These are phyloP conservation scores for Steinernema carpocapsae DNA, from an alignment of 2,888 invertebrate species.

Conservation along the genomic window DNA sequence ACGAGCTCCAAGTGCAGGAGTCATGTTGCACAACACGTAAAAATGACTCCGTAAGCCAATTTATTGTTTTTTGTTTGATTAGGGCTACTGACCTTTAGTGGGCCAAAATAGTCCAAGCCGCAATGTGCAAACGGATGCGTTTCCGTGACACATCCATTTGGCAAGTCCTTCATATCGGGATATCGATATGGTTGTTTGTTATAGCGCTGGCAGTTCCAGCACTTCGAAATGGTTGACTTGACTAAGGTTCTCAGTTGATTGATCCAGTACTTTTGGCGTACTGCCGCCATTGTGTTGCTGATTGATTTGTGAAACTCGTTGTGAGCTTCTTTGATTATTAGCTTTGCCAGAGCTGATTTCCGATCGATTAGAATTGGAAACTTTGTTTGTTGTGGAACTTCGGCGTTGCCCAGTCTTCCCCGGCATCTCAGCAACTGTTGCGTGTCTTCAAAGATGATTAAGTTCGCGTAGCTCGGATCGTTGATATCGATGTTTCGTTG, in stretches of 20 bases:
- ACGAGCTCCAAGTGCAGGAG: slow-evolving; percentile 38
- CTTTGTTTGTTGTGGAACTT: not conserved
- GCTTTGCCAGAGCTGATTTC: too few species aligned
- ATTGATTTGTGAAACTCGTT: too few species aligned
- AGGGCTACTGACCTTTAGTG: not conserved
- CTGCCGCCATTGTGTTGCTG: not conserved
- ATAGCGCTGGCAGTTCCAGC: not conserved
- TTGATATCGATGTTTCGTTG: not conserved
- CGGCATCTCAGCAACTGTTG: not conserved
- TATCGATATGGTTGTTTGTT: not conserved
- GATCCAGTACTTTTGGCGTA: not conserved
- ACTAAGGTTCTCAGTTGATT: not conserved
- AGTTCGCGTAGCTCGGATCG: not conserved
- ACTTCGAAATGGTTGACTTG: not conserved
- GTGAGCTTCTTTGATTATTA: too few species aligned
- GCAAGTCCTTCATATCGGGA: not conserved
- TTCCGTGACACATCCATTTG: not conserved
- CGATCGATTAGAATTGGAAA: not conserved
- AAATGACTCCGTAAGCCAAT: slow-evolving; percentile 24
- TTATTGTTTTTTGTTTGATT: not conserved
- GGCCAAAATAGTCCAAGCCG: not conserved
- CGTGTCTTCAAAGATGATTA: not conserved
- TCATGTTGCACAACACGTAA: slow-evolving; percentile 35
- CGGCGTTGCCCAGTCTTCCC: not conserved
- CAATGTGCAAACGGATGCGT: not conserved